Base-by-base conservation (phyloP, 1,140 invertebrate genomes). In the Vanessa tameamea region DNA sequence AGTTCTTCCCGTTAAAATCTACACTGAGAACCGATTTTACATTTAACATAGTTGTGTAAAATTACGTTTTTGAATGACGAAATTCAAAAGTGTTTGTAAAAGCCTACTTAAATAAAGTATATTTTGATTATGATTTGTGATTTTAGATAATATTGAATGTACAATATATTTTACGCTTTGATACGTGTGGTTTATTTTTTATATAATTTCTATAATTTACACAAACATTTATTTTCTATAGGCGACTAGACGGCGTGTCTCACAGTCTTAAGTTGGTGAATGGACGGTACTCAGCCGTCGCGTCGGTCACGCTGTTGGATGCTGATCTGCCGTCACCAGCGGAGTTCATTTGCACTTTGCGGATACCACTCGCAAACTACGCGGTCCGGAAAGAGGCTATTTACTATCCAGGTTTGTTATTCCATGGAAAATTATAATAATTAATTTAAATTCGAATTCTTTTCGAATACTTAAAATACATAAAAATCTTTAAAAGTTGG, bases 281-380 rank as follows among this genome's bases (percentile, higher is more conserved):
- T 55, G 92, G 93, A 1, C 80, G 91, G 53, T 95, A 94, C 82
- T 94, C 94, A 53, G 94, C 94, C 50, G 91, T 94, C 66, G 93
- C 94, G n/a, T 91, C 90, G 73, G 92, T 94, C 64, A 90, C 94
- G 50, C 87, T 95, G 12, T 85, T 92, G 51, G 94, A 95, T 73
- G 93, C 93, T 3, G 92, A 94, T 77, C 89, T 95, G 67, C 93
- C 93, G 7, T 92, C 94, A 20, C 94, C 95, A 3, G 94, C 94
- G 16, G 93, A 95, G 82, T 94, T 96, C 81, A 94, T 95, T 72
- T 96, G 95, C 86, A 94, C 94, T 50, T 86, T 96, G 74, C 90
- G 93, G 78, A 95, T 96, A 92, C 94, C 95, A n/a, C 92, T 93
- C 76, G 95, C 94, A 9, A 94, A 95, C 78, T 96, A 95, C 78